A percentile compares a stretch with the other conserved stretches of the same genome.
Evolutionary conservation across 2,113 vertebrate genomes (phyloP).

Genomic region (Paedocypris sp.): DNA sequence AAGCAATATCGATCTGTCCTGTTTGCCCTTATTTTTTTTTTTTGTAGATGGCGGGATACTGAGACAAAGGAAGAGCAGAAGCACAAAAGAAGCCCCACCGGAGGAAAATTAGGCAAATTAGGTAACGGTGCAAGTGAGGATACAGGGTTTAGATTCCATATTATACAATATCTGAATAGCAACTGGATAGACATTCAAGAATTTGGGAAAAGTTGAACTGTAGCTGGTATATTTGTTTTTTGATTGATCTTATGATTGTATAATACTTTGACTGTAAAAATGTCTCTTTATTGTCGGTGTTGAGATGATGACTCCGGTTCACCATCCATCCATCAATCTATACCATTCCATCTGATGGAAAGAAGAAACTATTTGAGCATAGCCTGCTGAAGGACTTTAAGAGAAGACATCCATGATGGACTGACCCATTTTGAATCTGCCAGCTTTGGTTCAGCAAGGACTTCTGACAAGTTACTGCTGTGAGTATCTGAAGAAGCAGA

Average conservation of each 20-base stretch:
- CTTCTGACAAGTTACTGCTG: not conserved
- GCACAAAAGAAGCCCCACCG: not conserved
- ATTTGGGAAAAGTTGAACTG: no score
- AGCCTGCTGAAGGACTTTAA: not conserved
- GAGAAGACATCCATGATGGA: not conserved
- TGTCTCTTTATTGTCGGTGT: not conserved
- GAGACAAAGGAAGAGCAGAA: constrained; percentile 10
- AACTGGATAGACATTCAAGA: no score
- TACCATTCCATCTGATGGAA: not conserved
- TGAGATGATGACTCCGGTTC: not conserved
- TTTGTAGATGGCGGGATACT: constrained; percentile 27
- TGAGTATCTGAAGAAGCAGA: no score
- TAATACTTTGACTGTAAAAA: not conserved
- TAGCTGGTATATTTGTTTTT: no score
- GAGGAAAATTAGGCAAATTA: no score
- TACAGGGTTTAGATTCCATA: no score
- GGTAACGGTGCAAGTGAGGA: no score
- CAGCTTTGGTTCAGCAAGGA: not conserved
- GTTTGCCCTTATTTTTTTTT: constrained; percentile 37
- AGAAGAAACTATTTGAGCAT: no score
- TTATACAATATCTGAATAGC: no score
- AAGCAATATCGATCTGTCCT: constrained; percentile 53
- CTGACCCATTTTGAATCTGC: not conserved
- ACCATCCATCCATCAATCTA: not conserved
- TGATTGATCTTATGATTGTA: no score